These are phyloP conservation scores for Volucella inanis DNA, from an alignment of 2,888 invertebrate species.

Conservation along the genomic window DNA sequence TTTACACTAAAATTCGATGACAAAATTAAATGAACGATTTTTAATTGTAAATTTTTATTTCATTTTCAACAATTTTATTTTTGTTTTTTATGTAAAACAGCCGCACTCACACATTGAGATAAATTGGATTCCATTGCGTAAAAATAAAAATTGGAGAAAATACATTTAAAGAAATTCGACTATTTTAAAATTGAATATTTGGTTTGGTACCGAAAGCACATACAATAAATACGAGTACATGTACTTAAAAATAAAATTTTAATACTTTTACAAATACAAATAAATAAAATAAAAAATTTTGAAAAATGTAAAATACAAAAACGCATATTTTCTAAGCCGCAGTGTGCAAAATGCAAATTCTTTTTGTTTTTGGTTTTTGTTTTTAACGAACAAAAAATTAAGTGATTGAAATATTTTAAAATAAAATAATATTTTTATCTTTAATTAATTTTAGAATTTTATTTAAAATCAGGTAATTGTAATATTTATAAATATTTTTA, in stretches of 20 bases:
- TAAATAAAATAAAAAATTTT: conserved; percentile 21
- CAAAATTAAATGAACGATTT: conserved; percentile 22
- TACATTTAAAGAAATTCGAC: conserved; percentile 58
- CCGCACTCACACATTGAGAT: conserved; percentile 71
- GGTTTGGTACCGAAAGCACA: conserved; percentile 65
- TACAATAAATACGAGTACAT: conserved; percentile 37
- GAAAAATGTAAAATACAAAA: conserved; percentile 45
- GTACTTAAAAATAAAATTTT: conserved; percentile 49
- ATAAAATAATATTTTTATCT: background rate
- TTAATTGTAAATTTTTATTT: conserved; percentile 6
- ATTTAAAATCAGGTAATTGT: background rate
- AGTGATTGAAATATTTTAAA: conserved; percentile 6
- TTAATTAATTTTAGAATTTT: background rate
- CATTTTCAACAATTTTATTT: conserved; percentile 19
- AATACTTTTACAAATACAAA: conserved; percentile 33
- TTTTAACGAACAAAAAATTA: conserved; percentile 12
- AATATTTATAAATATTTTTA: background rate
- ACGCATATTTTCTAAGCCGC: conserved; percentile 81
- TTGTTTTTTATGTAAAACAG: conserved; percentile 46
- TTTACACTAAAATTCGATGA: conserved; percentile 53
- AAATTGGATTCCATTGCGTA: conserved; percentile 69
- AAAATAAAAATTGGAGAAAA: conserved; percentile 40
- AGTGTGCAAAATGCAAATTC: conserved; percentile 82
- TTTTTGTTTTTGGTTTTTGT: background rate
- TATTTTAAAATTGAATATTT: conserved; percentile 33